A percentile compares a stretch with the other conserved stretches of the same genome.
Conservation (phyloP, 2,888 invertebrate genomes). For the Argyresthia albistria region DNA sequence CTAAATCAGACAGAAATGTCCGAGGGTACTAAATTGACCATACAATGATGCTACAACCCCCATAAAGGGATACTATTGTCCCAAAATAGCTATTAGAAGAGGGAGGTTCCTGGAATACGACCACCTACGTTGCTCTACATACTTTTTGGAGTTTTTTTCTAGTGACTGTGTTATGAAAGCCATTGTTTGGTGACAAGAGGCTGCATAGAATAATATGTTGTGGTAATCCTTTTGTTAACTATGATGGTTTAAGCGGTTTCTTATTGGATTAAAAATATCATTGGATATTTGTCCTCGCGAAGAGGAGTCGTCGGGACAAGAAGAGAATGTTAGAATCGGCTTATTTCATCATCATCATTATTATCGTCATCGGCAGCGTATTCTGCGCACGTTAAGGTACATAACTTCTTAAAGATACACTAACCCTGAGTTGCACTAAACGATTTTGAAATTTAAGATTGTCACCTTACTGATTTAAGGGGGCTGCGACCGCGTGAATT, state of each 20-base stretch:
- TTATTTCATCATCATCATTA: no score
- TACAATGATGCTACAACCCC: conserved; percentile 23
- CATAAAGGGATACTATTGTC: conserved; percentile 31
- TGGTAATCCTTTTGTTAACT: conserved; percentile 8
- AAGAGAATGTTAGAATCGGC: no score
- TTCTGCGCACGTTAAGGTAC: no score
- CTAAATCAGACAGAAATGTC: conserved; percentile 55
- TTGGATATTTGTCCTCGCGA: no score
- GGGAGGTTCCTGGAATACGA: conserved; percentile 59
- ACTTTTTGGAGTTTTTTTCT: conserved; percentile 19
- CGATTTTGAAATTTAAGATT: no score
- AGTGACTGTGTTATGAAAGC: conserved; percentile 12
- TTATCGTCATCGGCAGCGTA: no score
- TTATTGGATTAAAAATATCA: no score
- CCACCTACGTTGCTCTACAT: conserved; percentile 51
- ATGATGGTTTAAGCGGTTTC: background rate
- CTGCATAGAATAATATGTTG: conserved; percentile 43
- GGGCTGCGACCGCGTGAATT: no score
- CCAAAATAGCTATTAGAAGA: conserved; percentile 34
- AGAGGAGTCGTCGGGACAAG: no score
- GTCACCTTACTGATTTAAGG: no score
- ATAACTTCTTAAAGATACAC: no score
- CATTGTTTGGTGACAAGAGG: conserved; percentile 12
- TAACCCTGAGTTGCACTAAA: no score
- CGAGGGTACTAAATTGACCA: conserved; percentile 40